phyloP scores from a whole-genome alignment of 2,888 invertebrate species.

The Thysanoteuthis rhombus region DNA sequence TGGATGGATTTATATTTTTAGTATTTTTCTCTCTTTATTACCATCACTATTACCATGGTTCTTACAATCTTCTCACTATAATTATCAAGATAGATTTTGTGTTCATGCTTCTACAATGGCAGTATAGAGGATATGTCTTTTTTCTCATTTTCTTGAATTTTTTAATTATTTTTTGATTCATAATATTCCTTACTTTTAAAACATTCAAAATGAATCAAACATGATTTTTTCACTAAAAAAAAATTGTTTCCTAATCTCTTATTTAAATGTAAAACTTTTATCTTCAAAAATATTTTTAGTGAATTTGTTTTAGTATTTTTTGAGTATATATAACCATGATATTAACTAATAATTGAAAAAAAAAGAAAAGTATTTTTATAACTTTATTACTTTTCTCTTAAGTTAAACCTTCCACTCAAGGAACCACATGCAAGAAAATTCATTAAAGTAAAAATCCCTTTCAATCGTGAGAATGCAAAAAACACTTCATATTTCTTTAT shows the following conservation, averaged over 20 bases:
- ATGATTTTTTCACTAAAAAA: neutral
- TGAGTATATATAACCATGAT: neutral
- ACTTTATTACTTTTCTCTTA: neutral
- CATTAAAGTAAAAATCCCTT: neutral
- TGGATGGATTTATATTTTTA: no score
- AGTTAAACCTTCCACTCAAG: neutral
- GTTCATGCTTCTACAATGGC: no score
- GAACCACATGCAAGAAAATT: conserved; percentile 12
- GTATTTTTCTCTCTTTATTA: no score
- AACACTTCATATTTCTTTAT: neutral
- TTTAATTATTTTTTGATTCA: neutral
- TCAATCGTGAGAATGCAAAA: neutral
- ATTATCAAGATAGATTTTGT: no score
- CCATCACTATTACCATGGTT: no score
- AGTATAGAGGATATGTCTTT: neutral
- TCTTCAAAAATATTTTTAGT: neutral
- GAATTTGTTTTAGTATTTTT: neutral
- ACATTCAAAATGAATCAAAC: neutral
- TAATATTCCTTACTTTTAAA: neutral
- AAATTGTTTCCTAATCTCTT: neutral
- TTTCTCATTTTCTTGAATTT: neutral
- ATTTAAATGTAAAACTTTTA: neutral
- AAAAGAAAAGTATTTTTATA: neutral
- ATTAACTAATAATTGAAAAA: neutral
- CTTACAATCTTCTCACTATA: no score